Percentiles rank a stretch among this genome's conserved stretches.
phyloP scores from a whole-genome alignment of 2,888 invertebrate species.

The Thera britannica region DNA sequence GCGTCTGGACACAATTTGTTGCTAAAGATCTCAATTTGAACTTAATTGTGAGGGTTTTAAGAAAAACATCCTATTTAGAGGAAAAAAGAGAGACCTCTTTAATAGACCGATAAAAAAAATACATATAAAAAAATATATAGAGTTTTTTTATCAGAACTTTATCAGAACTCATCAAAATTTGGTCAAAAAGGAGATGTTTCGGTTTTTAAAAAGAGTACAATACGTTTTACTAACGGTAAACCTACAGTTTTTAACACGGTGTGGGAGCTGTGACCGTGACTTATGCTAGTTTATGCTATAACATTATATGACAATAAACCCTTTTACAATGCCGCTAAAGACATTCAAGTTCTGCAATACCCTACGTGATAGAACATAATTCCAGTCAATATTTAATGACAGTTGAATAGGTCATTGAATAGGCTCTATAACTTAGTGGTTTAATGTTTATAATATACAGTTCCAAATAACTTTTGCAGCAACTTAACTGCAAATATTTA shows the following conservation, averaged over 20 bases:
- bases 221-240: not conserved
- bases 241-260: not conserved
- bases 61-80: no score
- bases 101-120: no score
- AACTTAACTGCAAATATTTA: not conserved
- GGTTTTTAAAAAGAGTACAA: not conserved
- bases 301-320: conserved; percentile 24
- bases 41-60: no score
- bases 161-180: not conserved
- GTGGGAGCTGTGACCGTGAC: not conserved
- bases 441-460: conserved; percentile 20
- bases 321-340: conserved; percentile 22
- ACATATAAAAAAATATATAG: no score
- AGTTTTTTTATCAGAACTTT: no score
- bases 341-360: conserved; percentile 21
- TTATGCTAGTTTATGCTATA: conserved; percentile 8
- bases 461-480: conserved; percentile 1
- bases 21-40: no score
- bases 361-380: conserved; percentile 28
- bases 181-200: not conserved
- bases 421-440: conserved; percentile 11
- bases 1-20: no score
- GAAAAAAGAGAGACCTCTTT: no score
- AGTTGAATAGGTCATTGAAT: conserved; percentile 18
- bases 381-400: conserved; percentile 14